A percentile compares a stretch with the other conserved stretches of the same genome.
Conservation (phyloP, 1,140 invertebrate species). For the Megalonaias nervosa region DNA sequence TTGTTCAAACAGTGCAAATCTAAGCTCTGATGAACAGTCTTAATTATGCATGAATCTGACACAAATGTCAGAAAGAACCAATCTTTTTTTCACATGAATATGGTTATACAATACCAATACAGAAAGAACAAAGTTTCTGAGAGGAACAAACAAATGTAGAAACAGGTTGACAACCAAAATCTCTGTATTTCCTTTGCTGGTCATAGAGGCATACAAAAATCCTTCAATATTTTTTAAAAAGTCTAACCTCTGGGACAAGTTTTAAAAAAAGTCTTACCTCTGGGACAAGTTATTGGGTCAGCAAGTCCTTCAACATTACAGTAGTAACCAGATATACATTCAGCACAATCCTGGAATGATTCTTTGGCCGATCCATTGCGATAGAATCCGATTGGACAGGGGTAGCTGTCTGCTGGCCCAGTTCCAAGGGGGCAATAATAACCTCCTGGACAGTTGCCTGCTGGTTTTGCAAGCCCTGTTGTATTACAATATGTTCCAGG, state of each 20-base stretch:
- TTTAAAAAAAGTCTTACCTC: constrained; percentile 19
- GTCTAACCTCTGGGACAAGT: not conserved
- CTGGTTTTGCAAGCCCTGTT: constrained; percentile 45
- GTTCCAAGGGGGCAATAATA: constrained; percentile 65
- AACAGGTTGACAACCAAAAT: too few relatives aligned
- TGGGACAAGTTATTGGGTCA: constrained; percentile 60
- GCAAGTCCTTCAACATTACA: constrained; percentile 64
- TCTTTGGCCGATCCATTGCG: constrained; percentile 64
- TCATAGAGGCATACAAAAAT: too few relatives aligned
- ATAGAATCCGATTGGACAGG: constrained; percentile 68
- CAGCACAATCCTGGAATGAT: constrained; percentile 67
- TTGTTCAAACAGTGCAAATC: too few relatives aligned
- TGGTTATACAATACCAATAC: too few relatives aligned
- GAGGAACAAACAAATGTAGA: too few relatives aligned
- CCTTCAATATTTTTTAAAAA: not conserved
- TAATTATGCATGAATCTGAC: too few relatives aligned
- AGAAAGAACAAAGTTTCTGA: too few relatives aligned
- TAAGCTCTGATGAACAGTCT: too few relatives aligned
- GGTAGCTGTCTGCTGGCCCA: constrained; percentile 47
- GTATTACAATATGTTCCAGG: constrained; percentile 62
- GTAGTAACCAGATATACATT: constrained; percentile 67
- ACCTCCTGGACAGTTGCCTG: constrained; percentile 57
- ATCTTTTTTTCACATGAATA: too few relatives aligned
- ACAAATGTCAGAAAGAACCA: too few relatives aligned
- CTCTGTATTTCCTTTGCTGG: too few relatives aligned